Evolutionary conservation across 2,797 vertebrate genomes (phyloP).

Genomic region (Clarias fuscus): DNA sequence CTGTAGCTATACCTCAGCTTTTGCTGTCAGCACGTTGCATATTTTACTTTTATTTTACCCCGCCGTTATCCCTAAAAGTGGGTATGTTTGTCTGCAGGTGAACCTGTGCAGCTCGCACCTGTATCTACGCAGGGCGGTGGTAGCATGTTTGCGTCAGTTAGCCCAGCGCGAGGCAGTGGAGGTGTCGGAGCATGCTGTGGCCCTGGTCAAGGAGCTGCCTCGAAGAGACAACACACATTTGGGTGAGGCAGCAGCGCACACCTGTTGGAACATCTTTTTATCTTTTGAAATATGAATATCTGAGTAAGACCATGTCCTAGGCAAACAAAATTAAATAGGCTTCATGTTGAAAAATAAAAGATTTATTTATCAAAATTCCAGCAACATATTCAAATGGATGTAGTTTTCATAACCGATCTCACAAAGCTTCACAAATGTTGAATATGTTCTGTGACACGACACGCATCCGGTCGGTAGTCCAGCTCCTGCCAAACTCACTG

Average conservation of each 20-base stretch:
- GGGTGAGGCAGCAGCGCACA: constrained; percentile 71
- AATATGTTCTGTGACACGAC: no score
- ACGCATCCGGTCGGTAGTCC: no score
- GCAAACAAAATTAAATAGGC: no score
- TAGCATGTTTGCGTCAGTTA: constrained; percentile 87
- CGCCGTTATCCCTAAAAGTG: background rate
- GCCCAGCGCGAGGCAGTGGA: constrained; percentile 87
- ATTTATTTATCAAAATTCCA: no score
- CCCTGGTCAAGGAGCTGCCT: constrained; percentile 79
- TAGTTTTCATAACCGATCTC: no score
- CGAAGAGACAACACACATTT: constrained; percentile 76
- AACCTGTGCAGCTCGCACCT: constrained; percentile 88
- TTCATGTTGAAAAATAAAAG: no score
- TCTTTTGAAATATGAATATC: no score
- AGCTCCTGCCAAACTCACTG: no score
- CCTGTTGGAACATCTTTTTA: background rate
- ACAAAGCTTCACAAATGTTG: no score
- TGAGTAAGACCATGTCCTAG: no score
- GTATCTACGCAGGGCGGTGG: constrained; percentile 80
- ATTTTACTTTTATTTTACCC: background rate
- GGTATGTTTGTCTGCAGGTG: constrained; percentile 70
- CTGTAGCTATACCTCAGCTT: background rate
- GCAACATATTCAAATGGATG: no score
- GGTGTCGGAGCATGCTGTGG: constrained; percentile 84
- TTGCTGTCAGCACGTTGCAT: background rate